Percentiles rank a stretch among this genome's conserved stretches.
Conservation (phyloP, 2,888 invertebrate species). For the Linnaemya tessellans region DNA sequence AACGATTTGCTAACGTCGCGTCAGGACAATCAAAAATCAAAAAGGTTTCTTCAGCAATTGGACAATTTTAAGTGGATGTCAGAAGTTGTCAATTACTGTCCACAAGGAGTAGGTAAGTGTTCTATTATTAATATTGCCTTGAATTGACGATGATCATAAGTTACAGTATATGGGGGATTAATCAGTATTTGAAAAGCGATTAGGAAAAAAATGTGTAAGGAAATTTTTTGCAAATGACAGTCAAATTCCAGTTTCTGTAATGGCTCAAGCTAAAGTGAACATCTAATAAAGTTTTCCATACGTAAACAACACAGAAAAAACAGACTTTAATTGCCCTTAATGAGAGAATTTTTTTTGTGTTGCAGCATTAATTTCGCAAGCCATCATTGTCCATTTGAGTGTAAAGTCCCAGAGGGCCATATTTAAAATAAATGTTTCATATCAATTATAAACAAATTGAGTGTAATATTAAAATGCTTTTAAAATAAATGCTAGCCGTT, state of each 20-base stretch:
- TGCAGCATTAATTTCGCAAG: not conserved
- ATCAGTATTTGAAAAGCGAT: no score
- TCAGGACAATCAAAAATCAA: no score
- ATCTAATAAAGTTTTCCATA: not conserved
- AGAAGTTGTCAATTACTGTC: no score
- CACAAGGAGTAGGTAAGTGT: no score
- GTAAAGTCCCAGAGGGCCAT: not conserved
- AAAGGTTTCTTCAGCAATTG: no score
- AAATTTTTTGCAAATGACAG: no score
- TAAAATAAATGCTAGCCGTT: slow-evolving; percentile 17
- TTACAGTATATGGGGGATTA: no score
- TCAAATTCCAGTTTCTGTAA: not conserved
- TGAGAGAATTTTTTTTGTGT: not conserved
- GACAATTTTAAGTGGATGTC: no score
- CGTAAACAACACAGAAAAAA: not conserved
- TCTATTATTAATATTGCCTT: no score
- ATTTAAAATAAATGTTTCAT: not conserved
- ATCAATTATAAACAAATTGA: slow-evolving; percentile 14
- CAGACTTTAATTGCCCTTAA: slow-evolving; percentile 11
- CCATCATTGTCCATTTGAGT: not conserved
- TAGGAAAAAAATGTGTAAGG: no score
- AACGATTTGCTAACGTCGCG: no score
- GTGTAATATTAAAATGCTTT: slow-evolving; percentile 32
- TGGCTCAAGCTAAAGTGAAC: not conserved
- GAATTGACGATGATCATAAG: no score